Conservation (phyloP, 2,888 invertebrate species). For the Microctonus aethiopoides region DNA sequence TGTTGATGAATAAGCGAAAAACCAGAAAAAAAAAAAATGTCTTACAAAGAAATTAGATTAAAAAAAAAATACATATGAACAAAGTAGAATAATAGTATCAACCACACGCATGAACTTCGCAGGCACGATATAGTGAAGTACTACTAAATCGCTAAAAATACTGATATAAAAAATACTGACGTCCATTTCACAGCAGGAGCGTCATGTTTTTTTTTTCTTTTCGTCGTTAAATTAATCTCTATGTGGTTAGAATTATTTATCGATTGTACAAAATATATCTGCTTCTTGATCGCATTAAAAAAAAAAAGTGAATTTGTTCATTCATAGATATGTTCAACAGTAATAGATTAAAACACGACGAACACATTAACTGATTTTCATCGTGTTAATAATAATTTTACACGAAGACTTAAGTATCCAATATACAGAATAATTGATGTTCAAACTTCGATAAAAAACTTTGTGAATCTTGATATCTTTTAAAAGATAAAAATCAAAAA, state of each 20-base stretch:
- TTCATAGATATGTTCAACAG: neutral
- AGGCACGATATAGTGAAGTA: slow-evolving; percentile 48
- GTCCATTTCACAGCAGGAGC: slow-evolving; percentile 24
- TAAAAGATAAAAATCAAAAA: neutral
- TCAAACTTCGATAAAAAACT: neutral
- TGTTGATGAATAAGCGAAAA: neutral
- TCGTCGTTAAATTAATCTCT: neutral
- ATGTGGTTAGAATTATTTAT: neutral
- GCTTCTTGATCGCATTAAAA: neutral
- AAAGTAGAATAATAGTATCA: slow-evolving; percentile 31
- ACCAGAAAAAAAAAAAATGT: neutral
- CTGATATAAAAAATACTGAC: slow-evolving; percentile 66
- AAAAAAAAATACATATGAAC: slow-evolving; percentile 13
- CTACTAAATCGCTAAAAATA: slow-evolving; percentile 56
- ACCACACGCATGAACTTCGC: slow-evolving; percentile 47
- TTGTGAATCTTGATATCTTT: neutral
- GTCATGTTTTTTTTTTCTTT: slow-evolving; percentile 8
- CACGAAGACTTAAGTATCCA: neutral
- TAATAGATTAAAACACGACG: neutral
- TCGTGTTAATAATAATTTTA: neutral
- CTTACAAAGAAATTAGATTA: neutral
- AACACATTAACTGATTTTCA: neutral
- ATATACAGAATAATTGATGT: neutral
- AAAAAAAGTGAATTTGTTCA: neutral
- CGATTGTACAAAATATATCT: neutral